Percentiles rank a stretch among this genome's conserved stretches.
phyloP scores from a whole-genome alignment of 2,888 invertebrate species.

The Amiota minor region DNA sequence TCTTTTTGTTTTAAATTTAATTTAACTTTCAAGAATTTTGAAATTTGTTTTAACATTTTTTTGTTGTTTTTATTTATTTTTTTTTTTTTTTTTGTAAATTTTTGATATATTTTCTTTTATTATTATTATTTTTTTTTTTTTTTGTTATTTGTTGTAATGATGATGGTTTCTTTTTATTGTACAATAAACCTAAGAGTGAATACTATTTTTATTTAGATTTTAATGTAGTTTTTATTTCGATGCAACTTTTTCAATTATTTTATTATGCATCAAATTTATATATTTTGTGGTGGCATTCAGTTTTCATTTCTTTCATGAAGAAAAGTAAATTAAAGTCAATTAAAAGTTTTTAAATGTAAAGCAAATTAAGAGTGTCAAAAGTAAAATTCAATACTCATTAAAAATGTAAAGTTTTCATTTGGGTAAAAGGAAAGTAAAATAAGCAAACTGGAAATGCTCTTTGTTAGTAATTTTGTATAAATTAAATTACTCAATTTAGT shows the following conservation, averaged over 20 bases:
- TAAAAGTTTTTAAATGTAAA: no score
- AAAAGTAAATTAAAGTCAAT: no score
- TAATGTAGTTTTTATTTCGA: slow-evolving; percentile 27
- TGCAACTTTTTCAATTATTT: not conserved
- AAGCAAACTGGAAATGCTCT: no score
- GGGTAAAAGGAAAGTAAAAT: no score
- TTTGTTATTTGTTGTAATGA: slow-evolving; percentile 36
- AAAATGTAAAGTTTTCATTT: no score
- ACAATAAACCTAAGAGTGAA: slow-evolving; percentile 57
- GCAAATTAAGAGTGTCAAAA: no score
- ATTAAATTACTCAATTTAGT: no score
- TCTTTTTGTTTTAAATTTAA: slow-evolving; percentile 8
- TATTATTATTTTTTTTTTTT: slow-evolving; percentile 19
- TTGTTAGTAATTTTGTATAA: no score
- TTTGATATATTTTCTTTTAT: slow-evolving; percentile 17
- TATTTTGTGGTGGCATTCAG: no score
- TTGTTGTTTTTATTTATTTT: slow-evolving; percentile 33
- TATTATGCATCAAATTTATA: not conserved
- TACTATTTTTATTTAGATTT: slow-evolving; percentile 53
- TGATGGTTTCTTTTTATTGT: slow-evolving; percentile 39
- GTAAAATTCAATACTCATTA: no score
- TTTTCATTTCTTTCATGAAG: no score
- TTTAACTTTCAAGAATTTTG: slow-evolving; percentile 25
- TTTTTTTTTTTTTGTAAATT: slow-evolving; percentile 25
- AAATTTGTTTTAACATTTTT: slow-evolving; percentile 40